These are phyloP conservation scores for Nycticryphes semicollaris DNA, from an alignment of 2,113 vertebrate genomes.

Conservation along the genomic window DNA sequence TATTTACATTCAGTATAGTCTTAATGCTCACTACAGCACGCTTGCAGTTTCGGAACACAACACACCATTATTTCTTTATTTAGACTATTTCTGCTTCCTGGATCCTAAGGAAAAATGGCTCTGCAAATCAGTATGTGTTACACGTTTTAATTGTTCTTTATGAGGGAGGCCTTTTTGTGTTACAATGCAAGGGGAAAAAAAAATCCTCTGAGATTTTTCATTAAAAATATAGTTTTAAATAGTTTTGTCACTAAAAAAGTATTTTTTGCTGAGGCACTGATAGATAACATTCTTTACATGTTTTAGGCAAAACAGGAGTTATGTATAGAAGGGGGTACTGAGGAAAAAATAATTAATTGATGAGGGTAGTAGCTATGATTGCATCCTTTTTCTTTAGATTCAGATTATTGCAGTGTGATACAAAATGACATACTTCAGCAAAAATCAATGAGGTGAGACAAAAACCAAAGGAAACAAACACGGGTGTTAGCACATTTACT, in stretches of 20 bases:
- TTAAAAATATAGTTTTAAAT: background rate
- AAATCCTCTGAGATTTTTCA: background rate
- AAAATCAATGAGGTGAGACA: slow-evolving; percentile 7
- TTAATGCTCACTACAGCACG: background rate
- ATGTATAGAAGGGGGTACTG: background rate
- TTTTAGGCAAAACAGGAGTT: background rate
- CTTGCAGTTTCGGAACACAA: background rate
- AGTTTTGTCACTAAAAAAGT: background rate
- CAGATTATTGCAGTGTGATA: background rate
- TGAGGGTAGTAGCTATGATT: background rate
- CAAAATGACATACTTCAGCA: background rate
- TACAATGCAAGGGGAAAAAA: background rate
- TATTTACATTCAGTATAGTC: background rate
- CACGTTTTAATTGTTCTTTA: background rate
- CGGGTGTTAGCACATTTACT: background rate
- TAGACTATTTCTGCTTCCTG: background rate
- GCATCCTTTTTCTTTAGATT: slow-evolving; percentile 12
- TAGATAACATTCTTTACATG: background rate
- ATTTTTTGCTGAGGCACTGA: background rate
- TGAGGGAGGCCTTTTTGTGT: background rate
- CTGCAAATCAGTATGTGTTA: background rate
- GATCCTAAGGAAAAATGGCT: background rate
- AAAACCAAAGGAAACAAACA: background rate
- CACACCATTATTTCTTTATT: background rate
- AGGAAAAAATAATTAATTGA: slow-evolving; percentile 16